Conservation (phyloP, 2,113 vertebrate genomes). For the Nothocercus nigrocapillus region DNA sequence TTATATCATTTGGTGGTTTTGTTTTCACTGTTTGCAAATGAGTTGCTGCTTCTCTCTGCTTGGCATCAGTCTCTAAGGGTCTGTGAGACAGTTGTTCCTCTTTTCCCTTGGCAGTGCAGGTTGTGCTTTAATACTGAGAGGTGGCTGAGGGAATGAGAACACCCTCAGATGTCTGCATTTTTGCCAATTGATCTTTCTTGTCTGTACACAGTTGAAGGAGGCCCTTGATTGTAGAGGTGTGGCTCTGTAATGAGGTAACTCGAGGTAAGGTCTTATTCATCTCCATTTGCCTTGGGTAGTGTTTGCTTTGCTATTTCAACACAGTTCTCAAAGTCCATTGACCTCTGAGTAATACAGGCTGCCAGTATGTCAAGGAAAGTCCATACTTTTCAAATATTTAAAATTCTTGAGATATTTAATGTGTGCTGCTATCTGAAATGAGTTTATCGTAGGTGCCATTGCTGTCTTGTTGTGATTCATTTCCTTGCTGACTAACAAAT, state of each 20-base stretch:
- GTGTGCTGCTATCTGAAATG: background rate
- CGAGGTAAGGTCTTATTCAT: background rate
- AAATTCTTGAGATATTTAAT: background rate
- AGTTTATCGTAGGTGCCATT: background rate
- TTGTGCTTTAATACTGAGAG: background rate
- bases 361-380: background rate
- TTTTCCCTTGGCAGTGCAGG: background rate
- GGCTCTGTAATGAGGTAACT: background rate
- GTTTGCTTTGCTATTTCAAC: slow-evolving; percentile 45
- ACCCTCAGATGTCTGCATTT: background rate
- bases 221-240: background rate
- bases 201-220: fast-evolving
- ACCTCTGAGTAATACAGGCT: background rate
- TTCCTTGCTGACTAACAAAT: background rate
- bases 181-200: background rate
- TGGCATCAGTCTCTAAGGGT: background rate
- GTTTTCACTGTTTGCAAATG: background rate
- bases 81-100: background rate
- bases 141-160: background rate
- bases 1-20: background rate
- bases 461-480: background rate
- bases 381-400: background rate
- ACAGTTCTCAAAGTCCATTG: slow-evolving; percentile 25
- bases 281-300: background rate
- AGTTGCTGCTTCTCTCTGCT: background rate